Evolutionary conservation across 2,797 vertebrate species (phyloP).

Genomic region (Poeciliopsis infans): DNA sequence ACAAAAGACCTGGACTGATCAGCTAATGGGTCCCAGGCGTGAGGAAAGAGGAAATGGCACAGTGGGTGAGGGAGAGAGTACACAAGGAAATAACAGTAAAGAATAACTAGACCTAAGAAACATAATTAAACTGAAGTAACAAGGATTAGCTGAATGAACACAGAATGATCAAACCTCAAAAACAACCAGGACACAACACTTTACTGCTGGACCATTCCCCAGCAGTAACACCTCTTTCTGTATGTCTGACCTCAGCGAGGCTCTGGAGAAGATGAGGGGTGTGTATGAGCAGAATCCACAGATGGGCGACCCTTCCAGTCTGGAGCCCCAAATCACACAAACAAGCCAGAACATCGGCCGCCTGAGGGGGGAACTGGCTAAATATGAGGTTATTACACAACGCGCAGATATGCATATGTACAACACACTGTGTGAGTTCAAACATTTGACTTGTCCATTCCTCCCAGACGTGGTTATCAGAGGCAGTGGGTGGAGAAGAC

Average conservation of each 20-base stretch:
- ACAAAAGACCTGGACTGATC: too few relatives aligned
- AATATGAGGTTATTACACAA: conserved; percentile 86
- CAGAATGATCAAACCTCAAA: too few relatives aligned
- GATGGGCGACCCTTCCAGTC: conserved; percentile 91
- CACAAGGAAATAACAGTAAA: too few relatives aligned
- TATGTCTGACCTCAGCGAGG: conserved; percentile 81
- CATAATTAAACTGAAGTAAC: too few relatives aligned
- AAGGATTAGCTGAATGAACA: too few relatives aligned
- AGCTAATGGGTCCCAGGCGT: too few relatives aligned
- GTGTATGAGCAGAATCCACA: conserved; percentile 94
- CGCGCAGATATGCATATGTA: neutral
- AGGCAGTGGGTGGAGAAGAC: conserved; percentile 79
- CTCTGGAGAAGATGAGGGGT: conserved; percentile 96
- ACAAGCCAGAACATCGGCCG: conserved; percentile 87
- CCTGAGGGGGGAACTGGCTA: conserved; percentile 88
- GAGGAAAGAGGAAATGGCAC: too few relatives aligned
- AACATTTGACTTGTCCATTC: conserved; percentile 4
- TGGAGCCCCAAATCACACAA: conserved; percentile 92
- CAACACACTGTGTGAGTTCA: neutral
- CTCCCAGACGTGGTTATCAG: conserved; percentile 82
- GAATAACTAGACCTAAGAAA: too few relatives aligned
- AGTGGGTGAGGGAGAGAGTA: too few relatives aligned
- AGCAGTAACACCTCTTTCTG: conserved; percentile 8
- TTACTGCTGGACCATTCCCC: conserved; percentile 2
- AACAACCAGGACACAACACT: too few relatives aligned